A percentile compares a stretch with the other conserved stretches of the same genome.
phyloP scores from a whole-genome alignment of 2,797 vertebrate genomes.

The Gymnoscopelus braueri region DNA sequence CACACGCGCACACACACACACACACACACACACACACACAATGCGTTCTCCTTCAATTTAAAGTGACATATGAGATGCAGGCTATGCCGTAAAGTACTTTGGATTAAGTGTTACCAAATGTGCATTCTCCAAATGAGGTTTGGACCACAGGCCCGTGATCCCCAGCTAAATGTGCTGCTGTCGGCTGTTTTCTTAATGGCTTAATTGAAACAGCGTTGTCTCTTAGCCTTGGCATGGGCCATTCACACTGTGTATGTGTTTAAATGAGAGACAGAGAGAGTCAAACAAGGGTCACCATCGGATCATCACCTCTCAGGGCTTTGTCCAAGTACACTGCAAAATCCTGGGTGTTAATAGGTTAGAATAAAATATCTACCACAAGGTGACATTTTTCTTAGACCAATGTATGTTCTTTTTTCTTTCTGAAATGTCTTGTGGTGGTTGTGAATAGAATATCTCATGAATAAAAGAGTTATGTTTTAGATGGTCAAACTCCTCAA shows the following conservation, averaged over 20 bases:
- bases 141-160: constrained; percentile 8
- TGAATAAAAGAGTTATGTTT: too few species aligned
- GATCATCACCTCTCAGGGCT: neutral
- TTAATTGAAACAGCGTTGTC: constrained; percentile 37
- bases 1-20: neutral
- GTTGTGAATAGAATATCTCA: too few species aligned
- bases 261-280: neutral
- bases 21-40: constrained; percentile 4
- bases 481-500: neutral
- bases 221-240: constrained; percentile 18
- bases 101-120: constrained; percentile 59
- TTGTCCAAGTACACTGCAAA: neutral
- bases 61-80: constrained; percentile 17
- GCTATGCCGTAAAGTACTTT: constrained; percentile 20
- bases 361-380: too few species aligned
- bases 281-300: constrained; percentile 1
- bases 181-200: constrained; percentile 48
- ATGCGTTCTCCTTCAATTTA: constrained; percentile 18
- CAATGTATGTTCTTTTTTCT: too few species aligned
- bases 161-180: constrained; percentile 37
- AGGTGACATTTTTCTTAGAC: too few species aligned
- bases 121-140: constrained; percentile 32
- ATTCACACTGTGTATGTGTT: neutral
- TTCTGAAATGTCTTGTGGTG: too few species aligned
- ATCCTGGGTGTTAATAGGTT: too few species aligned